Evolutionary conservation across 2,797 vertebrate genomes (phyloP), one percentile per base, ranked within the genome.

Genomic region (Arrhamphus sclerolepis): DNA sequence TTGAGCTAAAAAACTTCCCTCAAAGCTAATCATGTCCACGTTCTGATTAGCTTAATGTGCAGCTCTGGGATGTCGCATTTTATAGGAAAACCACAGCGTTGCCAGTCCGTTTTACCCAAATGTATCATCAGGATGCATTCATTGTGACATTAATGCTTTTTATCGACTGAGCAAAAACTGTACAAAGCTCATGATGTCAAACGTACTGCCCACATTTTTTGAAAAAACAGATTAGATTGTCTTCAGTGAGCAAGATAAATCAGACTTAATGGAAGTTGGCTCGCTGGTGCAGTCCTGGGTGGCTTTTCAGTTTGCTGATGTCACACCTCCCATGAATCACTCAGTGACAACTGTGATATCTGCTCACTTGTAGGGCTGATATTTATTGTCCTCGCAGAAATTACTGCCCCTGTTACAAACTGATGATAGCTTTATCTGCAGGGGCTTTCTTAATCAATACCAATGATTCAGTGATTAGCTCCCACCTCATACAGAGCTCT

Each of bases 151-250:
- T 74, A 81, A 75, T 78, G 49, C 41, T 19, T 52, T 49, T 82
- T 66, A 80, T 87, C 82, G 79, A 46, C 56, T 19, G 48, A 58
- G 56, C 61, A 55, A 62, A 70, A 42, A 39, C 52, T 46, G 46
- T 48, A 34, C 71, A 72, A 62, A 69, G 63, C 65, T 41, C 50
- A 1, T 16, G 52, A 22, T 46, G 56, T 65, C 56, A 39, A 55
- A 61, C 64, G 6, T 34, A 38, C 17, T 24, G 44, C 40, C 42
- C 57, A 55, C 70, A 49, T 62, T 76, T 67, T 64, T 44, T 47
- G 31, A 55, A 65, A n/a, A 72, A 46, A 47, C 28, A 72, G 82
- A 80, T 83, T 82, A 68, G 62, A 80, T 79, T 78, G 72, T 80
- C 72, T 65, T 73, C 52, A 53, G 44, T 61, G 20, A 17, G 38